Base-by-base conservation (phyloP, 1,140 invertebrate genomes). In the Micrasema longulum region DNA sequence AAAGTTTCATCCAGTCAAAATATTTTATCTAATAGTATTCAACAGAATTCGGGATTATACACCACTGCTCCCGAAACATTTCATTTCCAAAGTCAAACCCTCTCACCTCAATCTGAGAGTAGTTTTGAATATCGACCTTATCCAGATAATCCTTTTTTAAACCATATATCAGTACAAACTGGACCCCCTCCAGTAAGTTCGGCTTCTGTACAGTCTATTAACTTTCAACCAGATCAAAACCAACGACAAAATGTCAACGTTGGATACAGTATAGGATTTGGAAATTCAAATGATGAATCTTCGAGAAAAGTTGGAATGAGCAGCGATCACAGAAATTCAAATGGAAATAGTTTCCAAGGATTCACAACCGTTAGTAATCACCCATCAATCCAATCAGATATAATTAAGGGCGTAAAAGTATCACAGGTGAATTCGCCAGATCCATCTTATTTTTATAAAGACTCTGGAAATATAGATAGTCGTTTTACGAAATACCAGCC, bases 201-300 rank as follows among this genome's bases (percentile, higher is more conserved):
- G 10, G 63, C 60, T 12, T 73, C 75, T 12, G 35, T 70, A 1
- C 71, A 76, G 52, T 74, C 75, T 0, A 60, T 73, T 10, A 81
- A 73, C 74, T 83, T 83, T 62, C 80, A 84, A 55, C 80, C 84
- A 64, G 84, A 84, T 65, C 78, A 79, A 20, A 75, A 78, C 36
- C 82, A 80, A 73, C 76, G 77, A 20, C 80, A 84, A 71, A 79
- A 79, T 66, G 80, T 53, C 77, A 81, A 76, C 31, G 72, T 76
- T 22, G 75, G 75, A 4, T 76, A 76, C 22, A 76, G 75, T 23
- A 76, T 76, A 16, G 75, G 75, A 31, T 76, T 76, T 47, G 73
- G 73, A 31, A 67, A 72, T 41, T 23, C 18, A 1, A 75, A 62
- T 50, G 71, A 72, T 14, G 74, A 73, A 45, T n/a, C 35, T 0